Percentiles rank a stretch among this genome's conserved stretches.
These are phyloP conservation scores for Progne subis DNA, from an alignment of 2,113 vertebrate species.

Conservation along the genomic window DNA sequence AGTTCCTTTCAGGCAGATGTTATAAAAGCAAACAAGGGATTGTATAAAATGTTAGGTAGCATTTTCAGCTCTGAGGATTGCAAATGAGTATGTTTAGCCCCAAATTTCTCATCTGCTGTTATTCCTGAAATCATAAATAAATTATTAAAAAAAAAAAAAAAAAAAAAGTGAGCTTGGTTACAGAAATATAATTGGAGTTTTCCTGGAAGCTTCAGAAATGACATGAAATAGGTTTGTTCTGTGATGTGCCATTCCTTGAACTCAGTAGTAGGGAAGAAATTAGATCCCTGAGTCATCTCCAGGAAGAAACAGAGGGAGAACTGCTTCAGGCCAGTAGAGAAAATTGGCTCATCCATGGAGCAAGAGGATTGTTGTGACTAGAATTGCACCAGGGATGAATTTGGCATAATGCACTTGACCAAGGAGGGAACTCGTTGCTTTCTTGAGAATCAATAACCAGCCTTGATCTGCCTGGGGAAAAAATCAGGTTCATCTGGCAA, in stretches of 20 bases:
- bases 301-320: neutral
- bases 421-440: neutral
- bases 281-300: neutral
- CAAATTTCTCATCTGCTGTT: neutral
- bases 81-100: neutral
- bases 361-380: neutral
- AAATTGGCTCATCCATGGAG: neutral
- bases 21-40: neutral
- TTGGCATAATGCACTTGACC: neutral
- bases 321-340: neutral
- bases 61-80: neutral
- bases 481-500: constrained; percentile 14
- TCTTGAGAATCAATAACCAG: neutral
- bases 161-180: neutral
- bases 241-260: neutral
- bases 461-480: neutral
- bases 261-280: neutral
- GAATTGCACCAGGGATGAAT: neutral
- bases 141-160: too few relatives aligned
- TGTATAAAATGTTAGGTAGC: neutral
- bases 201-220: neutral
- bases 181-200: neutral
- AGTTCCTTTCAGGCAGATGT: neutral
- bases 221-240: neutral
- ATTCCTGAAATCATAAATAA: neutral